Percentiles rank a stretch among this genome's conserved stretches.
phyloP scores from a whole-genome alignment of 1,140 invertebrate species.

The Aphidius gifuensis region DNA sequence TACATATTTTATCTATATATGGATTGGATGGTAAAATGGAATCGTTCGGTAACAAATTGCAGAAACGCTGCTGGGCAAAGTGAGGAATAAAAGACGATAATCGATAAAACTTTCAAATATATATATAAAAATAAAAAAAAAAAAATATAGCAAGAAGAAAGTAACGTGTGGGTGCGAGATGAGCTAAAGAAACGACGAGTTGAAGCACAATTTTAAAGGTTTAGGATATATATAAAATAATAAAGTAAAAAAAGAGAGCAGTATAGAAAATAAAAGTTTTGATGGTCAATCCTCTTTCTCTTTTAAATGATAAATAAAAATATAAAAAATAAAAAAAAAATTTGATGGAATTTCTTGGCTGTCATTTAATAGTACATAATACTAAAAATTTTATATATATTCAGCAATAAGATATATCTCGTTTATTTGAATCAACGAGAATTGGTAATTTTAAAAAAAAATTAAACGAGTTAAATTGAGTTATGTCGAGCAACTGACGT shows the following conservation, averaged over 20 bases:
- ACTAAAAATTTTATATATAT: not conserved
- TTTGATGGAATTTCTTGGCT: not conserved
- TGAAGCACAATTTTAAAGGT: too few relatives aligned
- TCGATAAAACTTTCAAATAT: slow-evolving; percentile 9
- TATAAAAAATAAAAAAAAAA: slow-evolving; percentile 2
- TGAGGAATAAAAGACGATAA: slow-evolving; percentile 14
- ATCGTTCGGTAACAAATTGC: slow-evolving; percentile 16
- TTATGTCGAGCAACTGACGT: slow-evolving; percentile 51
- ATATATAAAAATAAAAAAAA: not conserved
- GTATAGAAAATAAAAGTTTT: not conserved
- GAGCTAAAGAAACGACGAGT: not conserved
- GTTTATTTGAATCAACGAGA: slow-evolving; percentile 32
- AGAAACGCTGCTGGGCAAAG: slow-evolving; percentile 7
- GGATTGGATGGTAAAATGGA: slow-evolving; percentile 7
- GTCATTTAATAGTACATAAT: not conserved
- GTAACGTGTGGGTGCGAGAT: not conserved
- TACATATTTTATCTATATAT: too few relatives aligned
- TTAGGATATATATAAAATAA: too few relatives aligned
- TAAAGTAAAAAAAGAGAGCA: too few relatives aligned
- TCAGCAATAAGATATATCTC: not conserved
- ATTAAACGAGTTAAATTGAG: slow-evolving; percentile 53
- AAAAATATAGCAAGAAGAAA: not conserved
- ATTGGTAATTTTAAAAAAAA: slow-evolving; percentile 50
- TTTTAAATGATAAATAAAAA: slow-evolving; percentile 1
- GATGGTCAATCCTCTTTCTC: not conserved